phyloP scores from a whole-genome alignment of 2,797 vertebrate species.

The Okamejei kenojei region DNA sequence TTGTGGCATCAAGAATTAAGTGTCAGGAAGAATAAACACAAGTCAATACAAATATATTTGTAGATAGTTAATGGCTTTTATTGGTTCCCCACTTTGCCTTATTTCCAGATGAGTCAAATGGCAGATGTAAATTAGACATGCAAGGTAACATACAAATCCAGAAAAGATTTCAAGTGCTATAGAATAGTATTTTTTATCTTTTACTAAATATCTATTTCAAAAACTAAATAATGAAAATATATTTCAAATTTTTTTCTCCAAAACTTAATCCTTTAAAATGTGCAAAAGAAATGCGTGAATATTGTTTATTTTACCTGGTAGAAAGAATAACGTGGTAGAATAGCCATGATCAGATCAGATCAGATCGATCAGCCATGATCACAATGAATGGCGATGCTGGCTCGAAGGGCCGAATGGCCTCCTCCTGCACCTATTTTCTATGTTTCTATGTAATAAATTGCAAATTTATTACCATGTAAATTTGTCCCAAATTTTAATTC shows the following conservation, averaged over 20 bases:
- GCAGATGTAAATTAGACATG: neutral
- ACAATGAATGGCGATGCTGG: too few relatives aligned
- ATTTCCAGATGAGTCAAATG: neutral
- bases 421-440: too few relatives aligned
- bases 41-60: neutral
- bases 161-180: neutral
- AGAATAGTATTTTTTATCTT: neutral
- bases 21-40: neutral
- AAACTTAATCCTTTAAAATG: neutral
- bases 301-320: neutral
- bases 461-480: neutral
- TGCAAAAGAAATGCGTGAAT: neutral
- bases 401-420: too few relatives aligned
- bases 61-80: neutral
- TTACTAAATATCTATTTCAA: neutral
- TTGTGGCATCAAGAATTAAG: neutral
- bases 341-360: too few relatives aligned
- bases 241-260: neutral
- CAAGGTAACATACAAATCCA: neutral
- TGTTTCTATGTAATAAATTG: too few relatives aligned
- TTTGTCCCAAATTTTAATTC: neutral
- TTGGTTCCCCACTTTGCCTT: too few relatives aligned
- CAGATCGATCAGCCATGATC: too few relatives aligned
- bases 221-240: neutral
- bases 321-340: neutral